Conservation (phyloP, 2,797 vertebrate species). For the Lepilemur ruficaudatus region DNA sequence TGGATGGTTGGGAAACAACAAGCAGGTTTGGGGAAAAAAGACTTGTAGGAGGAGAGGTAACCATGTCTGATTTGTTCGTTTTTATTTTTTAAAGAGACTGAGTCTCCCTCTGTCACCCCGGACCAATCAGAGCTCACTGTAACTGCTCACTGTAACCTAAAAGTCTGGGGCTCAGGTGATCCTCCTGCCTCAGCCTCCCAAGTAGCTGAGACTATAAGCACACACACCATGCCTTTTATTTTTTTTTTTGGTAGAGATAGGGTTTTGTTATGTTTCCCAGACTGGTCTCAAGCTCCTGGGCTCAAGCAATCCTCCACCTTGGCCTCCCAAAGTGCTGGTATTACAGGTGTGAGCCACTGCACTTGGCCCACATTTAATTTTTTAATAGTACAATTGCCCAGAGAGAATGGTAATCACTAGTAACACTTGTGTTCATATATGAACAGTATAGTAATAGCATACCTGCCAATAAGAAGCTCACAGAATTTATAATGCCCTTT, state of each 20-base stretch:
- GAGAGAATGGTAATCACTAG: background rate
- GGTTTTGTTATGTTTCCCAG: background rate
- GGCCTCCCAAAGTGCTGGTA: background rate
- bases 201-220: background rate
- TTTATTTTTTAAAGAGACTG: background rate
- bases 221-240: background rate
- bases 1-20: background rate
- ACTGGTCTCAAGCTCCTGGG: background rate
- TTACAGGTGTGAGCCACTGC: background rate
- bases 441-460: conserved; percentile 29
- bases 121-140: background rate
- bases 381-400: background rate
- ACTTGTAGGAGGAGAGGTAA: background rate
- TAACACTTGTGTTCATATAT: background rate
- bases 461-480: conserved; percentile 90
- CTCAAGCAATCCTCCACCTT: background rate
- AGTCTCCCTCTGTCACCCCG: too few relatives aligned
- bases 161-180: background rate
- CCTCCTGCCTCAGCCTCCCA: background rate
- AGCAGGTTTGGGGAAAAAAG: background rate
- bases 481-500: conserved; percentile 91
- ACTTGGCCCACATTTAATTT: background rate
- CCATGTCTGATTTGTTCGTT: background rate
- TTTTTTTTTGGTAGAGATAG: background rate
- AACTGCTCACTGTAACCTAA: background rate